Conservation (phyloP, 1,140 invertebrate genomes). For the Aphelenchoides besseyi region DNA sequence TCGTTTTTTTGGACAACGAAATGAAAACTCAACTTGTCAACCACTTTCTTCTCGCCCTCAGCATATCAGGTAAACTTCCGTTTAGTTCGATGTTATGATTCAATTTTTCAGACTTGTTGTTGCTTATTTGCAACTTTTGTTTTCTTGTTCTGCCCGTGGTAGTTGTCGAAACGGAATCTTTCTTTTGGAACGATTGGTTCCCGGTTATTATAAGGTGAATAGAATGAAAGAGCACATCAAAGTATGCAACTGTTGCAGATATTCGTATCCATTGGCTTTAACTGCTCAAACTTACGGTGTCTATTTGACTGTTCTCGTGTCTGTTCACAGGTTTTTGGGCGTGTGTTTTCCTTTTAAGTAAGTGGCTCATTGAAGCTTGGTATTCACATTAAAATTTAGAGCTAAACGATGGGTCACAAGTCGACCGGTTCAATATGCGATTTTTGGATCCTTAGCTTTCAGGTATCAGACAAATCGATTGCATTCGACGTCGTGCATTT, state of each 20-base stretch:
- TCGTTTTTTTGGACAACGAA: constrained; percentile 56
- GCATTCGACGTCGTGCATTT: too few relatives aligned
- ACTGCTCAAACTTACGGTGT: constrained; percentile 59
- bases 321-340: constrained; percentile 54
- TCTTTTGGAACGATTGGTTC: constrained; percentile 58
- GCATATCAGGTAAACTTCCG: constrained; percentile 47
- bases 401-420: constrained; percentile 60
- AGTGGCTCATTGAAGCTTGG: too few relatives aligned
- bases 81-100: constrained; percentile 21
- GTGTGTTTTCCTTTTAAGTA: constrained; percentile 27
- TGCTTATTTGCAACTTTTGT: constrained; percentile 60
- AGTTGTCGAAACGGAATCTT: constrained; percentile 55
- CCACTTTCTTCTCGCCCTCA: constrained; percentile 57
- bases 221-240: constrained; percentile 13
- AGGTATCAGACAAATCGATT: too few relatives aligned
- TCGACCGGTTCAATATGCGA: constrained; percentile 52
- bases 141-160: constrained; percentile 60
- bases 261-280: constrained; percentile 56
- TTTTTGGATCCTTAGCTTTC: constrained; percentile 52
- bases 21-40: constrained; percentile 58
- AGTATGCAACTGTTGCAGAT: constrained; percentile 43
- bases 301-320: constrained; percentile 59
- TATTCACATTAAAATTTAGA: too few relatives aligned
- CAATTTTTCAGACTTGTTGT: constrained; percentile 48
- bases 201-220: constrained; percentile 52